Base-by-base conservation (phyloP, 2,888 invertebrate species). In the Ferrisia virgata region DNA sequence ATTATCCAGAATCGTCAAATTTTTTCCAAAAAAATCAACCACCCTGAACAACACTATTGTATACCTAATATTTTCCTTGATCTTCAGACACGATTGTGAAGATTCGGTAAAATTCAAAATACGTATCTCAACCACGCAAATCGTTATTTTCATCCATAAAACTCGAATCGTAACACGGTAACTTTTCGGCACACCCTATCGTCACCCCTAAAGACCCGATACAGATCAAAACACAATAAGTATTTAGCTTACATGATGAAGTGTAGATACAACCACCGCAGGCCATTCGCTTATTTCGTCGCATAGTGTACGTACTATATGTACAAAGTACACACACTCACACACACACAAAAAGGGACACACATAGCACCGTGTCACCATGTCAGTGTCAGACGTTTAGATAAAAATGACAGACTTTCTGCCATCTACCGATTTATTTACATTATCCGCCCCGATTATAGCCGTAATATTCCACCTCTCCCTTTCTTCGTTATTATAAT, bases 231-330 rank as follows among this genome's bases (percentile, higher is more conserved):
- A 82, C 82, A 82, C 82, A 82, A 82, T 82, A 69, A 82, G 82
- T 82, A 82, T 82, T 82, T 82, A 82, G 82, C 82, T 82, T 82
- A 82, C 82, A 82, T 82, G 82, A 82, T 82, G 72, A 82, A 82
- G 82, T 82, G 82, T 82, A 82, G 82, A 82, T 82, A 82, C 82
- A 82, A 82, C 82, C 82, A 82, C 82, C 82, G 76, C 82, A 82
- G 82, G 82, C 82, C 72, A 82, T 82, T 72, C 82, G 82, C 31
- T 69, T 28, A 64, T 64, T 47, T 47, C 47, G 47, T 47, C 47
- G 47, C 4, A 3, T 36, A 3, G 36, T 36, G n/a, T n/a, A n/a
- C 36, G 36, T 8, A 6, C 36, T n/a, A 8, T 36, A 36, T 47
- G 47, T 47, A 18, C 9, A 25, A n/a, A n/a, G 25, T 28, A 64